Evolutionary conservation across 2,888 invertebrate species (phyloP).

Genomic region (Brenthis hecate): DNA sequence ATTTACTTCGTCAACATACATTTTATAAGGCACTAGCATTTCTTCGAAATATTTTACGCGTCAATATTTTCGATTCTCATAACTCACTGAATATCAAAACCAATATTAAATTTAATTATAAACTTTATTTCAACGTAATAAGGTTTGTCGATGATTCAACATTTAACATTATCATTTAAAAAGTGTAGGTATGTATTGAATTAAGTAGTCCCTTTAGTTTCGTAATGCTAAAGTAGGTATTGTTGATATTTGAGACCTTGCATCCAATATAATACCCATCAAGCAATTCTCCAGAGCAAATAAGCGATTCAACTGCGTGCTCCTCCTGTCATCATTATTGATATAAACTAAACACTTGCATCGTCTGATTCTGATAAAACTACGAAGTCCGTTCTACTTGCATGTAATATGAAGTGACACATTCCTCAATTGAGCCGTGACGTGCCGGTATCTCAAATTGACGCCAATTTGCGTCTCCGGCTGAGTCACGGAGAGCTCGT

Average conservation of each 20-base stretch:
- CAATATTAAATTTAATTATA: too few species aligned
- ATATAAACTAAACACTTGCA: constrained; percentile 33
- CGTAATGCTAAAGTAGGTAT: constrained; percentile 2
- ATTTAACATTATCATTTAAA: too few species aligned
- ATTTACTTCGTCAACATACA: background rate
- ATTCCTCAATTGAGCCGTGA: constrained; percentile 78
- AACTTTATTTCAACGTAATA: too few species aligned
- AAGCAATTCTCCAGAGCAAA: constrained; percentile 28
- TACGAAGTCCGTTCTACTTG: constrained; percentile 26
- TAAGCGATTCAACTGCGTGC: constrained; percentile 28
- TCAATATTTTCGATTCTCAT: background rate
- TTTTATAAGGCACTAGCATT: background rate
- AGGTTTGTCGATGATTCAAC: too few species aligned
- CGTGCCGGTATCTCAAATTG: constrained; percentile 75
- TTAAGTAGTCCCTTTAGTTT: background rate
- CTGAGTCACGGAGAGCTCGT: constrained; percentile 58
- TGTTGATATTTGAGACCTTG: constrained; percentile 10
- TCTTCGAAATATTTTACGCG: background rate
- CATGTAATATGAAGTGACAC: constrained; percentile 70
- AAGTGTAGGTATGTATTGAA: background rate
- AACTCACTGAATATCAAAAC: background rate
- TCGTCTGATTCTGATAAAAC: constrained; percentile 27
- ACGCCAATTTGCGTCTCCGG: constrained; percentile 78
- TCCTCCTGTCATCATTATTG: constrained; percentile 35
- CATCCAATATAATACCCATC: constrained; percentile 23